Evolutionary conservation across 2,888 invertebrate genomes (phyloP).

Genomic region (Protophormia terraenovae): DNA sequence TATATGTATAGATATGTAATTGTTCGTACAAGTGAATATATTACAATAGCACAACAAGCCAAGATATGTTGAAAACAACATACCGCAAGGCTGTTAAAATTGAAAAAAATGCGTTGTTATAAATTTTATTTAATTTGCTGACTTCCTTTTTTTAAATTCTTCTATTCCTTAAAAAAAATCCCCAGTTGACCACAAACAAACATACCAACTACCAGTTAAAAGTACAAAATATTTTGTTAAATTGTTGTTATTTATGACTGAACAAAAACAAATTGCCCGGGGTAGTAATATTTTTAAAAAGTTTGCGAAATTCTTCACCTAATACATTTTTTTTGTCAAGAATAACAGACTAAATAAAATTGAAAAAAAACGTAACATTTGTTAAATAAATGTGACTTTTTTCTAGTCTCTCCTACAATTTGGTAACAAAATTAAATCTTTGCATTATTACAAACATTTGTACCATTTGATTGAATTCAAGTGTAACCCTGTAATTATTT

Average conservation of each 20-base stretch:
- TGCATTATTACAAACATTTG: conserved; percentile 39
- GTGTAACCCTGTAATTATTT: conserved; percentile 63
- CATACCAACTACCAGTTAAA: conserved; percentile 24
- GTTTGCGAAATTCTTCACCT: neutral
- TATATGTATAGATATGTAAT: neutral
- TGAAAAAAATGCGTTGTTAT: conserved; percentile 62
- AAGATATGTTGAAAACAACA: conserved; percentile 58
- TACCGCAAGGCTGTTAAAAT: conserved; percentile 64
- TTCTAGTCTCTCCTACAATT: conserved; percentile 20
- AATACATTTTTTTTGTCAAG: neutral
- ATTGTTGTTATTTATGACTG: conserved; percentile 62
- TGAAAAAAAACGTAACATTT: conserved; percentile 59
- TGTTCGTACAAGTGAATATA: conserved; percentile 3
- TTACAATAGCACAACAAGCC: conserved; percentile 35
- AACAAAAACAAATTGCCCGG: neutral
- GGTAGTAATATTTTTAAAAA: neutral
- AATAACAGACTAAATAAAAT: neutral
- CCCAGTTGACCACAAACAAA: conserved; percentile 36
- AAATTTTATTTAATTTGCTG: conserved; percentile 54
- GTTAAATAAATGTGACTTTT: conserved; percentile 50
- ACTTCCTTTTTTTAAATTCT: neutral
- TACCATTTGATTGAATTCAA: conserved; percentile 44
- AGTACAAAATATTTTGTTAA: conserved; percentile 38
- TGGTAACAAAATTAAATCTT: conserved; percentile 40
- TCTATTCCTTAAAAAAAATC: neutral